Evolutionary conservation across 1,140 invertebrate species (phyloP).

Genomic region (Drosophila funebris): DNA sequence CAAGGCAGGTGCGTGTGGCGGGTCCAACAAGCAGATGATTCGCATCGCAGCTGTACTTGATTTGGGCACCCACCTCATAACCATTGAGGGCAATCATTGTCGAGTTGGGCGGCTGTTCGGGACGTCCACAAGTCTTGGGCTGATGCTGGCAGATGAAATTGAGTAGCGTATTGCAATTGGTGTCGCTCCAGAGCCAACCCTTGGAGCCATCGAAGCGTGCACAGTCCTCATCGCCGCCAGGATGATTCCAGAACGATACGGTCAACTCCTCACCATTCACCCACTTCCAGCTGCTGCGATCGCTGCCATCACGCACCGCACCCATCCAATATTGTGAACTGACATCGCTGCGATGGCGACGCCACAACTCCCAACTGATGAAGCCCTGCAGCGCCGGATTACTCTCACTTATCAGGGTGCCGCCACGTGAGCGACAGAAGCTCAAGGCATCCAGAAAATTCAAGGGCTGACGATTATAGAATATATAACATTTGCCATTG

Average conservation of each 20-base stretch:
- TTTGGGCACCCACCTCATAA: slow-evolving; percentile 93
- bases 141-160: slow-evolving; percentile 98
- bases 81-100: slow-evolving; percentile 89
- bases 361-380: slow-evolving; percentile 97
- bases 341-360: slow-evolving; percentile 94
- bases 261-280: slow-evolving; percentile 93
- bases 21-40: slow-evolving; percentile 95
- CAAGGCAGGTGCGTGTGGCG: slow-evolving; percentile 91
- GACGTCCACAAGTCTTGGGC: slow-evolving; percentile 94
- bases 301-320: slow-evolving; percentile 91
- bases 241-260: slow-evolving; percentile 96
- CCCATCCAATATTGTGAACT: slow-evolving; percentile 98
- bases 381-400: slow-evolving; percentile 97
- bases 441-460: slow-evolving; percentile 91
- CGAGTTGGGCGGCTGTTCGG: slow-evolving; percentile 96
- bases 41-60: slow-evolving; percentile 94
- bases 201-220: slow-evolving; percentile 96
- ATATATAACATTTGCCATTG: slow-evolving; percentile 98
- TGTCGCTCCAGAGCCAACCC: slow-evolving; percentile 97
- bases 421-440: slow-evolving; percentile 92
- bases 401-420: slow-evolving; percentile 95
- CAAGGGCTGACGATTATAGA: slow-evolving; percentile 94
- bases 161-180: slow-evolving; percentile 92
- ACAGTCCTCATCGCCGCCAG: slow-evolving; percentile 92
- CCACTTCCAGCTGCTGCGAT: slow-evolving; percentile 95